Conservation (phyloP, 1,140 invertebrate genomes). For the Mycetomoellerius zeteki region DNA sequence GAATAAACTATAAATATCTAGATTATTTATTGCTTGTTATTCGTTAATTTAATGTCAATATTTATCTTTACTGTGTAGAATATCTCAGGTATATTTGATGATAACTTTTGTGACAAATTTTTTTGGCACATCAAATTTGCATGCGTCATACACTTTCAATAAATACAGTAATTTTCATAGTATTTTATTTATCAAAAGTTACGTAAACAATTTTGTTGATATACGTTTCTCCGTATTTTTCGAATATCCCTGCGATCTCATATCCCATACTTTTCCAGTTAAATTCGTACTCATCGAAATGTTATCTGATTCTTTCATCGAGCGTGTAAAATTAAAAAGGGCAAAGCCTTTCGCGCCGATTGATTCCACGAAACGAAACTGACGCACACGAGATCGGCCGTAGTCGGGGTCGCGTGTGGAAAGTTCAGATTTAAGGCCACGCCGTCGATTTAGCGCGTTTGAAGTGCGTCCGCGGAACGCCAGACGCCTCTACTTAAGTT, state of each 20-base stretch:
- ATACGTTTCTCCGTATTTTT: neutral
- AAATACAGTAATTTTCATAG: neutral
- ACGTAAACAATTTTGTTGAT: neutral
- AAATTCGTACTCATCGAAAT: neutral
- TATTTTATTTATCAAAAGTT: constrained; percentile 3
- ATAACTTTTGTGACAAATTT: neutral
- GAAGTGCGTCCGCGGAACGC: constrained; percentile 45
- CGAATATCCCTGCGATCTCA: neutral
- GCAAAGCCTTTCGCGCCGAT: neutral
- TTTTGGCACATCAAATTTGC: neutral
- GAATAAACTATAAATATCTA: neutral
- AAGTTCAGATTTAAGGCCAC: constrained; percentile 27
- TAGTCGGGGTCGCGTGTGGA: constrained; percentile 21
- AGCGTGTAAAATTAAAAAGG: neutral
- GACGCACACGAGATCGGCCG: neutral
- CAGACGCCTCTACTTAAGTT: constrained; percentile 63
- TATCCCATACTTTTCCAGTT: neutral
- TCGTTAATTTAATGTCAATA: neutral
- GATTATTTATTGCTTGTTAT: neutral
- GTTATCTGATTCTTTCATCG: neutral
- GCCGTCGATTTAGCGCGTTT: constrained; percentile 60
- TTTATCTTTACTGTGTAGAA: neutral
- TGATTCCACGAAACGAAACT: neutral
- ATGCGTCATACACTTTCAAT: no score
- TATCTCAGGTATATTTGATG: neutral